A percentile compares a stretch with the other conserved stretches of the same genome.
These are phyloP conservation scores for Tyto alba DNA, from an alignment of 2,113 vertebrate species.

Conservation along the genomic window DNA sequence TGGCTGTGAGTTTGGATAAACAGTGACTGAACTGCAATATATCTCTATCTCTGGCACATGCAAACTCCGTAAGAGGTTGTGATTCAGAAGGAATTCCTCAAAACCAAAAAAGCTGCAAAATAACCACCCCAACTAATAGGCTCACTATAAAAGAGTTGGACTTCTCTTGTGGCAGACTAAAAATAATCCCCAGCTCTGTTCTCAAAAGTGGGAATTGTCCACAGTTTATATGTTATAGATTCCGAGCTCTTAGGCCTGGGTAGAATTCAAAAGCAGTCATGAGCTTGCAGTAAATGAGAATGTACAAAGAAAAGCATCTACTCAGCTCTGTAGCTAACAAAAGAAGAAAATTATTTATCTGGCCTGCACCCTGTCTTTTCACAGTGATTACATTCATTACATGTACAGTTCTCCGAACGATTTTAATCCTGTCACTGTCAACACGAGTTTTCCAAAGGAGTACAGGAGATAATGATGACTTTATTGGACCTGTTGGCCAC, in stretches of 20 bases:
- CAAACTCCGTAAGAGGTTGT: not conserved
- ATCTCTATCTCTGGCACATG: not conserved
- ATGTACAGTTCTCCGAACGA: not conserved
- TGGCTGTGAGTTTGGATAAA: not conserved
- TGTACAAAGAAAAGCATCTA: not conserved
- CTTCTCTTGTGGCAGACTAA: not conserved
- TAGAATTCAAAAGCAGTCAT: not conserved
- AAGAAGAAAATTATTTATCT: not conserved
- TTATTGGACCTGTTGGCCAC: not conserved
- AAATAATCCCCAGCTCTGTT: not conserved
- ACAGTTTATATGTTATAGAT: not conserved
- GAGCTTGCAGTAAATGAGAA: not conserved
- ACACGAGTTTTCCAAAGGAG: not conserved
- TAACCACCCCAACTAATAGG: accelerated
- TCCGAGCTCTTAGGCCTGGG: not conserved
- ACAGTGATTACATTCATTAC: not conserved
- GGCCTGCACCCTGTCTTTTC: not conserved
- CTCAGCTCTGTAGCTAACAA: not conserved
- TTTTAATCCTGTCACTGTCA: not conserved
- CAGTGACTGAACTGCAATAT: not conserved
- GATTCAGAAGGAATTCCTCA: not conserved
- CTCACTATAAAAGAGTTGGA: not conserved
- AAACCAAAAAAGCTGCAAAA: not conserved
- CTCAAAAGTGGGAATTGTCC: not conserved
- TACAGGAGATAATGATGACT: not conserved